These are phyloP conservation scores for Vesta saturnalis DNA, from an alignment of 2,888 invertebrate species.

Conservation along the genomic window DNA sequence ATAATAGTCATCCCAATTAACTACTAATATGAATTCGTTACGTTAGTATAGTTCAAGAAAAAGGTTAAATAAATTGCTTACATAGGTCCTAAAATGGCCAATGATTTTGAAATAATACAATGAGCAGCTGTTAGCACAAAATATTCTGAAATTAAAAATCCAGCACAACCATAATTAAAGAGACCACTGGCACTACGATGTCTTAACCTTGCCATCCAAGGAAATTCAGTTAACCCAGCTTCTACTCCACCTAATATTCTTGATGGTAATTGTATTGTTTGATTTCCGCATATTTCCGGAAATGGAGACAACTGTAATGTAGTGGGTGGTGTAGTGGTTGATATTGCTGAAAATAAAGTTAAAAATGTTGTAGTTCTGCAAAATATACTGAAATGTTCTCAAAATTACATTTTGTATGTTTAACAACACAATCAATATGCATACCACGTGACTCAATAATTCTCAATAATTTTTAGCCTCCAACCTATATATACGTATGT, in stretches of 20 bases:
- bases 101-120: constrained; percentile 55
- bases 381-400: no score
- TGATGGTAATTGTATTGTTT: constrained; percentile 42
- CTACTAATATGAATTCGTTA: no score
- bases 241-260: constrained; percentile 60
- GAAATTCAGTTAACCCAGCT: constrained; percentile 65
- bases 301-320: constrained; percentile 35
- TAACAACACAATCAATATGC: no score
- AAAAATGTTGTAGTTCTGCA: no score
- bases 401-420: no score
- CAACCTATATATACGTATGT: no score
- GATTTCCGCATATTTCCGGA: constrained; percentile 56
- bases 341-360: no score
- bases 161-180: constrained; percentile 61
- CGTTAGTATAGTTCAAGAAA: no score
- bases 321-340: background rate
- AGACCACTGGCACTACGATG: constrained; percentile 57
- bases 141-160: constrained; percentile 64
- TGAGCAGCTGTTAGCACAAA: constrained; percentile 68
- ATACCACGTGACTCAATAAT: no score
- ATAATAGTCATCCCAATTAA: no score
- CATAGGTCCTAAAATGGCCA: constrained; percentile 56
- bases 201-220: constrained; percentile 66
- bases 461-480: no score
- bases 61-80: constrained; percentile 54